Evolutionary conservation across 1,140 invertebrate species (phyloP).

Genomic region (Drosophila nikananu): DNA sequence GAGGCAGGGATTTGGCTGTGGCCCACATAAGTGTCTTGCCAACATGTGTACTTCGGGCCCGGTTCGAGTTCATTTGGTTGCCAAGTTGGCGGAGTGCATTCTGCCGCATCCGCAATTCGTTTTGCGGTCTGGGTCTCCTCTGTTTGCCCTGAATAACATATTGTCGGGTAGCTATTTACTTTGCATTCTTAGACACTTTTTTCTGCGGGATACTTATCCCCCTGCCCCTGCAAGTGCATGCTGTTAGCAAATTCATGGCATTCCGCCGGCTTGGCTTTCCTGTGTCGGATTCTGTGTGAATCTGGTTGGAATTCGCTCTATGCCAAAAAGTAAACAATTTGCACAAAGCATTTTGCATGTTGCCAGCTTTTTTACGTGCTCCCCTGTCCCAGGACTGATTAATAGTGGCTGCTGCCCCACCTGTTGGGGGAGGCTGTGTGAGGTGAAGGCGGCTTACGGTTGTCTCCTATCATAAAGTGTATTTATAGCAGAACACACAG

Average conservation of each 20-base stretch:
- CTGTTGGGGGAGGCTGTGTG: slow-evolving; percentile 3
- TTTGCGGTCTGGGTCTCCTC: slow-evolving; percentile 59
- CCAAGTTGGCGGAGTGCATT: slow-evolving; percentile 74
- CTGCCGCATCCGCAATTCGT: slow-evolving; percentile 74
- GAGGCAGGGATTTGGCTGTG: slow-evolving; percentile 4
- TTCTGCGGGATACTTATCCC: background rate
- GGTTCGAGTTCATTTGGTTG: slow-evolving; percentile 76
- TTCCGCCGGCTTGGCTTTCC: slow-evolving; percentile 45
- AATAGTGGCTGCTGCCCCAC: slow-evolving; percentile 30
- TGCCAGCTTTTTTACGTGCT: slow-evolving; percentile 45
- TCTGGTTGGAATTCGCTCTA: slow-evolving; percentile 38
- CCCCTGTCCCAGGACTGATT: slow-evolving; percentile 25
- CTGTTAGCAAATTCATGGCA: slow-evolving; percentile 61
- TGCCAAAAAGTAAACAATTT: slow-evolving; percentile 68
- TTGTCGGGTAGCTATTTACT: slow-evolving; percentile 61
- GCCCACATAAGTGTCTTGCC: slow-evolving; percentile 24
- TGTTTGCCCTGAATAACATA: slow-evolving; percentile 55
- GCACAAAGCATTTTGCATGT: slow-evolving; percentile 71
- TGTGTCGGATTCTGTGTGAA: slow-evolving; percentile 13
- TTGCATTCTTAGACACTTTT: slow-evolving; percentile 31
- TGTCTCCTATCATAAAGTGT: background rate
- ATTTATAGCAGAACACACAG: background rate
- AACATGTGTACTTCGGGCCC: slow-evolving; percentile 23
- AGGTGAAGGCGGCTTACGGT: background rate
- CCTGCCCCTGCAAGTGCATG: slow-evolving; percentile 19